Conservation (phyloP, 2,113 vertebrate species). For the Rallus limicola region DNA sequence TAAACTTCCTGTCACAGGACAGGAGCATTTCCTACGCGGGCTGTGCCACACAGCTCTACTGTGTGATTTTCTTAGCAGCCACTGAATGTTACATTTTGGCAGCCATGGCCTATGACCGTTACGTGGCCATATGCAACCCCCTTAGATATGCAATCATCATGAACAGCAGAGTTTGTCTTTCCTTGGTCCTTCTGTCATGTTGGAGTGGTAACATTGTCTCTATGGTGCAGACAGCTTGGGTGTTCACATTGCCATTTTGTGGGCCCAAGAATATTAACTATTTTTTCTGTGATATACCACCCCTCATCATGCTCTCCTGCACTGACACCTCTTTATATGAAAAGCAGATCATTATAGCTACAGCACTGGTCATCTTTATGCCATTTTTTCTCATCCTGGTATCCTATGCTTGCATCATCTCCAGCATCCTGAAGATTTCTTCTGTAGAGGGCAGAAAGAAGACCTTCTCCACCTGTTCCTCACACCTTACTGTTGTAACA, state of each 20-base stretch:
- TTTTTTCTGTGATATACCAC: conserved; percentile 37
- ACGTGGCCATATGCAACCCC: neutral
- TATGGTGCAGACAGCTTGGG: conserved; percentile 1
- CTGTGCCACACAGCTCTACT: conserved; percentile 7
- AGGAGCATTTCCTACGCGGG: neutral
- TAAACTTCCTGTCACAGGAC: neutral
- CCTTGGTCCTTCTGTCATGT: neutral
- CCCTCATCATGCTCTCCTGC: neutral
- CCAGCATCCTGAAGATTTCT: neutral
- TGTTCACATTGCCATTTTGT: neutral
- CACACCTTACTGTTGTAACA: too few relatives aligned
- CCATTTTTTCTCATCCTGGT: conserved; percentile 1
- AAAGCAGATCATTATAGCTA: neutral
- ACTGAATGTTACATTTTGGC: conserved; percentile 3
- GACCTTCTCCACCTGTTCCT: too few relatives aligned
- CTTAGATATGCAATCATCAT: neutral
- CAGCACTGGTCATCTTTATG: neutral
- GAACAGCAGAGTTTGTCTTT: neutral
- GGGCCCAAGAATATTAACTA: neutral
- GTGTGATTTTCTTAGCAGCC: neutral
- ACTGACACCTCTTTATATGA: neutral
- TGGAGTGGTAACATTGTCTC: neutral
- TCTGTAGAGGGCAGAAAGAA: neutral
- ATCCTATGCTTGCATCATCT: neutral
- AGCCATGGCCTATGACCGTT: conserved; percentile 6